Conservation (phyloP, 2,797 vertebrate species). For the Syngnathus rostellatus region DNA sequence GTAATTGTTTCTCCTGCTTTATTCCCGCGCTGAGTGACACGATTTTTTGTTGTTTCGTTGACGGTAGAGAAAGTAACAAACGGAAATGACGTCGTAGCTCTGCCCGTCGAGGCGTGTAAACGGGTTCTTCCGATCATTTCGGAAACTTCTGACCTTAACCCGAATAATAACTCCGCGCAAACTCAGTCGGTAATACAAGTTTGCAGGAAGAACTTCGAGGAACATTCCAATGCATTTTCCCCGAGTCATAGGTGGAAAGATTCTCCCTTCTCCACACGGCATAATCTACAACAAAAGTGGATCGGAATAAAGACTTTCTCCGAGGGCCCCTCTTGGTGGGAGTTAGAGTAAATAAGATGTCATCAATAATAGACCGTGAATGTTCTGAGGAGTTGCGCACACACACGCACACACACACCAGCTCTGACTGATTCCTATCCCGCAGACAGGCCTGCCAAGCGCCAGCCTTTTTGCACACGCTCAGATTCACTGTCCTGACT, state of each 20-base stretch:
- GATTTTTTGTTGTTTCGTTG: no score
- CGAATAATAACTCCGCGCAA: no score
- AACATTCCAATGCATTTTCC: not conserved
- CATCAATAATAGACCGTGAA: constrained; percentile 77
- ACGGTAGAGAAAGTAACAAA: no score
- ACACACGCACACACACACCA: constrained; percentile 32
- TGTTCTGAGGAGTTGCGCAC: constrained; percentile 60
- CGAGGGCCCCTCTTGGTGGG: constrained; percentile 64
- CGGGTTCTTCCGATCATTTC: no score
- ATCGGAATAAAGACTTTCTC: constrained; percentile 42
- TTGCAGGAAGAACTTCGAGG: not conserved
- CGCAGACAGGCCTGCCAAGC: constrained; percentile 71
- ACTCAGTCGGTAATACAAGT: no score
- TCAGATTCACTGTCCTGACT: constrained; percentile 74
- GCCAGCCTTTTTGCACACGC: constrained; percentile 70
- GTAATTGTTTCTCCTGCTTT: no score
- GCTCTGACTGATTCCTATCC: constrained; percentile 67
- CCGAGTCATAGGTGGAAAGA: not conserved
- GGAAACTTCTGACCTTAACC: no score
- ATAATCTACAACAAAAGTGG: not conserved
- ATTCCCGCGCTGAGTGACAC: no score
- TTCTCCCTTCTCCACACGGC: no score
- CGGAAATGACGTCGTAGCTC: no score
- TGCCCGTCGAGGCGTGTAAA: no score
- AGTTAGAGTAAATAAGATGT: constrained; percentile 74